Evolutionary conservation across 2,888 invertebrate species (phyloP), one percentile per base, ranked within the genome.

Genomic region (Erebia palarica): DNA sequence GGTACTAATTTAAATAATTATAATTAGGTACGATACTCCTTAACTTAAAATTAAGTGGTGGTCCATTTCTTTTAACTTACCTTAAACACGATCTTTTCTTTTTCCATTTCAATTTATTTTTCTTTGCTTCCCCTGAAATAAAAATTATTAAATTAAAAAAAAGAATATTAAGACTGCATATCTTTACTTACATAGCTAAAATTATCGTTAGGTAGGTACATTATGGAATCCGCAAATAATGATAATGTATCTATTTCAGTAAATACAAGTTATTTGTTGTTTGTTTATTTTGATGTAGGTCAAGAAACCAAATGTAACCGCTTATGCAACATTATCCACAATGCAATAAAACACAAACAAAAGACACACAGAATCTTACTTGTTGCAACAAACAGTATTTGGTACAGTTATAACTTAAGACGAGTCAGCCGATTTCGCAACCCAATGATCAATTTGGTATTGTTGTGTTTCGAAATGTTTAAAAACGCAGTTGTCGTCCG

Each of bases 11-110:
- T 27, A 3, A 27, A 0, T 27, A 3, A 27, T 3, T 27, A 27
- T 1, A 21, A 21, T 27, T 36, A 36, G 36, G 36, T 36, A 36
- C 36, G 36, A 36, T 36, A 36, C 27, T 27, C 27, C 27, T 27
- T 27, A 27, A 27, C 27, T 27, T 27, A 27, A 27, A 27, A 27
- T 27, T 0, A 36, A 11, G 18, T 10, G 18, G 21, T 14, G 21
- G 27, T 21, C 21, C 21, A 18, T 44, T 8, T 60, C 36, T 64
- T 18, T 18, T 58, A 5, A 77, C 89, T 85, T 84, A 92, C 92
- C 90, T 89, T 90, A 75, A 92, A 92, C 14, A 92, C 86, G 74
- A 92, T 92, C 81, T 88, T 92, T 74, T 91, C 90, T 76, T 90
- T 91, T 70, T 92, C 91, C 91, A 92, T 92, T 76, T 75, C 80